phyloP scores from a whole-genome alignment of 2,797 vertebrate genomes.

The Hybognathus amarus region DNA sequence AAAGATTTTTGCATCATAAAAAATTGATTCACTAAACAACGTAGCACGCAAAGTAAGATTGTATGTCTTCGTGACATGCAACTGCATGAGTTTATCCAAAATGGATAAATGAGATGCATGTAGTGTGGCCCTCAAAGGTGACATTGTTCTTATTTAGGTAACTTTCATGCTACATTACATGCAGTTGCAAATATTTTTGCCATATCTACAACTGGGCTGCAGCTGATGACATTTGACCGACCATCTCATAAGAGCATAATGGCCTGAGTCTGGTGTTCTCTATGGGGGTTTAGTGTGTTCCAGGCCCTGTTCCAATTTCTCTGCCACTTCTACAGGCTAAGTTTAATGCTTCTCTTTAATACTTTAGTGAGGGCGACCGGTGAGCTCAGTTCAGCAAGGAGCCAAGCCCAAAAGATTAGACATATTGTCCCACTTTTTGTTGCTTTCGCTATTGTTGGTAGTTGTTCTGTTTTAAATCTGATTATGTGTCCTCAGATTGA shows the following conservation, averaged over 20 bases:
- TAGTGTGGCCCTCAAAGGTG: not conserved
- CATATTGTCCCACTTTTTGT: slow-evolving; percentile 44
- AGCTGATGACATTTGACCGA: slow-evolving; percentile 5
- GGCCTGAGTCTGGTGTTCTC: not conserved
- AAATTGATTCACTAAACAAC: not conserved
- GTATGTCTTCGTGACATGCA: not conserved
- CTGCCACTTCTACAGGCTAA: not conserved
- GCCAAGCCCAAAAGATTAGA: slow-evolving; percentile 9
- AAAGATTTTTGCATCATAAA: not conserved
- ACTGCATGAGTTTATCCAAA: not conserved
- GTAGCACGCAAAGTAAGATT: not conserved
- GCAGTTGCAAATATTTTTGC: not conserved
- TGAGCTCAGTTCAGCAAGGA: not conserved
- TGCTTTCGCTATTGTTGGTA: not conserved
- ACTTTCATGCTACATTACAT: not conserved
- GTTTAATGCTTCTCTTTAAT: slow-evolving; percentile 24
- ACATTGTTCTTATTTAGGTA: not conserved
- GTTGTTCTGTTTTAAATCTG: slow-evolving; percentile 26
- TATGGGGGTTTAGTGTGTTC: slow-evolving; percentile 11
- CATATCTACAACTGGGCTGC: slow-evolving; percentile 6
- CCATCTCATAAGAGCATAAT: not conserved
- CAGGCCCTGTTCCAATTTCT: slow-evolving; percentile 10
- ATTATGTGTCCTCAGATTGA: slow-evolving; percentile 19
- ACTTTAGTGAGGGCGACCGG: not conserved
- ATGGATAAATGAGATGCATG: not conserved